Evolutionary conservation across 2,113 vertebrate genomes (phyloP).

Genomic region (Oryzias woworae): DNA sequence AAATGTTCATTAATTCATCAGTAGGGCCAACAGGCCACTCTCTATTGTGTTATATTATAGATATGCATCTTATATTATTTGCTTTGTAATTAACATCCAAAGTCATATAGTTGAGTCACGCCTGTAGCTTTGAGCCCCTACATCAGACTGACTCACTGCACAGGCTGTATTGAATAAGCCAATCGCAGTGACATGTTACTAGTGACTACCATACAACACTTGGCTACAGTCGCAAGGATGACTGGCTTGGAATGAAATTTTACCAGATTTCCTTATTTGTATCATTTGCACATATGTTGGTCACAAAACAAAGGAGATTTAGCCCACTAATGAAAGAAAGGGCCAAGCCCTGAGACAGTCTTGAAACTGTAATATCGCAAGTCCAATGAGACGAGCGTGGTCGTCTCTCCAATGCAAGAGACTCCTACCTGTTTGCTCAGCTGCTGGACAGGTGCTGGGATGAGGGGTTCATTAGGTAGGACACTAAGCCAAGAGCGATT

Average conservation of each 20-base stretch:
- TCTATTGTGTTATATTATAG: slow-evolving; percentile 19
- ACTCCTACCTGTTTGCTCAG: no score
- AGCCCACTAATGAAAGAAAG: neutral
- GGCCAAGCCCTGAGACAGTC: no score
- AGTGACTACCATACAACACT: slow-evolving; percentile 55
- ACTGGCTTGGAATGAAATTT: slow-evolving; percentile 41
- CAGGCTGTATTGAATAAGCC: slow-evolving; percentile 18
- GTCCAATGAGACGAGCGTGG: no score
- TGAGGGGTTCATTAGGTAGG: no score
- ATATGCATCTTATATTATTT: slow-evolving; percentile 31
- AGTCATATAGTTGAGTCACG: slow-evolving; percentile 61
- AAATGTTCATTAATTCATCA: neutral
- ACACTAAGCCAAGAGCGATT: no score
- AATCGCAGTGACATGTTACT: slow-evolving; percentile 54
- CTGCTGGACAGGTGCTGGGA: no score
- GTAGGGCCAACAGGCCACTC: slow-evolving; percentile 16
- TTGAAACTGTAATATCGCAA: no score
- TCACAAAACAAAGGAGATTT: slow-evolving; percentile 27
- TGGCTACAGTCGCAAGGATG: slow-evolving; percentile 52
- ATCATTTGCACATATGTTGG: slow-evolving; percentile 25
- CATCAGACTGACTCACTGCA: slow-evolving; percentile 41
- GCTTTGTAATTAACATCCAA: slow-evolving; percentile 39
- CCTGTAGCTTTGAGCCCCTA: slow-evolving; percentile 50
- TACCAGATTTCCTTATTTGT: slow-evolving; percentile 32
- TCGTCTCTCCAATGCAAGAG: no score